Conservation (phyloP, 2,113 vertebrate genomes). For the Craseonycteris thonglongyai region DNA sequence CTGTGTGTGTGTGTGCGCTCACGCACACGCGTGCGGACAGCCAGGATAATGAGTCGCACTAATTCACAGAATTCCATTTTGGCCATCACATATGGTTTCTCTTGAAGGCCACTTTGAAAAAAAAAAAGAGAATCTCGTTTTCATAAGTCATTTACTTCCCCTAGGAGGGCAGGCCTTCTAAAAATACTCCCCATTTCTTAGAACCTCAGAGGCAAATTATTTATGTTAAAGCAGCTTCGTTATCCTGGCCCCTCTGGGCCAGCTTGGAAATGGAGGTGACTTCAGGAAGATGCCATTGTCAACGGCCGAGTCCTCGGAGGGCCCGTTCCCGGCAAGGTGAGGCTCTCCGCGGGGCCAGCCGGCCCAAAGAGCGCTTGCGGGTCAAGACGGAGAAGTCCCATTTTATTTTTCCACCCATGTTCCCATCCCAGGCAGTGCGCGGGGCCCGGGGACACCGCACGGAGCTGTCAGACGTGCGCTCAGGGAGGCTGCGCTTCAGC, state of each 20-base stretch:
- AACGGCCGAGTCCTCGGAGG: background rate
- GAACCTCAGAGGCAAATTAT: conserved; percentile 80
- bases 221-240: conserved; percentile 80
- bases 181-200: conserved; percentile 78
- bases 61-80: conserved; percentile 79
- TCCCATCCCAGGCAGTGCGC: rapidly evolving
- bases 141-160: conserved; percentile 81
- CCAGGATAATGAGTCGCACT: conserved; percentile 78
- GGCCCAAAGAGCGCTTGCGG: background rate
- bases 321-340: background rate
- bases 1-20: background rate
- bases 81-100: conserved; percentile 76
- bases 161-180: conserved; percentile 78
- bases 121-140: conserved; percentile 65
- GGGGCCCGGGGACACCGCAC: rapidly evolving
- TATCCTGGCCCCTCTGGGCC: conserved; percentile 73
- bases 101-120: conserved; percentile 81
- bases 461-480: rapidly evolving
- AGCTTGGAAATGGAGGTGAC: conserved; percentile 59
- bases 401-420: background rate
- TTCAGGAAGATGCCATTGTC: conserved; percentile 63
- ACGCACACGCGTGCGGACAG: conserved; percentile 3
- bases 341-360: rapidly evolving
- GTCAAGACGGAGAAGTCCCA: background rate
- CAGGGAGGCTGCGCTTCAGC: background rate